A percentile compares a stretch with the other conserved stretches of the same genome.
Conservation (phyloP, 1,140 invertebrate genomes). For the Delia radicum region DNA sequence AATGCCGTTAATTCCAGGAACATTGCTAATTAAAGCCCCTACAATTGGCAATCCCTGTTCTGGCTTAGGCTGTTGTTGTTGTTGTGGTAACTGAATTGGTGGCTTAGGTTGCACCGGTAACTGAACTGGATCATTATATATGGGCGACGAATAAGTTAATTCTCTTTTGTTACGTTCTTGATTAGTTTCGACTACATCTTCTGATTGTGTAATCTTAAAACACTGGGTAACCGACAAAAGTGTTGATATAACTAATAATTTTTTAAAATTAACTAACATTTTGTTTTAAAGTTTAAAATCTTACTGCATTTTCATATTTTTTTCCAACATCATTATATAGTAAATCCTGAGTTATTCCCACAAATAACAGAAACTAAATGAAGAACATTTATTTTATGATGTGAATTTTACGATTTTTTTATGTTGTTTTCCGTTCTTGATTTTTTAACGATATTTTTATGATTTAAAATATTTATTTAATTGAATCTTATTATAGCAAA, state of each 20-base stretch:
- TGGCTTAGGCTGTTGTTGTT: neutral
- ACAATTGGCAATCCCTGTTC: neutral
- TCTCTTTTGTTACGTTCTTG: neutral
- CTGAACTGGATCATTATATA: neutral
- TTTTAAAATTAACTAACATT: neutral
- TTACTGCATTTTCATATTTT: neutral
- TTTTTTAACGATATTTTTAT: neutral
- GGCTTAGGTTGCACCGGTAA: neutral
- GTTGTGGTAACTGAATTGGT: neutral
- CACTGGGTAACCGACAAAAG: neutral
- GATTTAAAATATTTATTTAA: neutral
- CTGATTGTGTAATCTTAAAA: neutral
- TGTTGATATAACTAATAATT: neutral
- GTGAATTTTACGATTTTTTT: neutral
- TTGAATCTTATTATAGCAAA: neutral
- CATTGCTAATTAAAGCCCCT: slow-evolving; percentile 6
- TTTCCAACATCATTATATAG: neutral
- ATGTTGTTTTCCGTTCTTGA: neutral
- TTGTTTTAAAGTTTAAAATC: neutral
- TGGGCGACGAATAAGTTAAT: neutral
- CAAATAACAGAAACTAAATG: neutral
- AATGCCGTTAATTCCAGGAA: neutral
- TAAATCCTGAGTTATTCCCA: neutral
- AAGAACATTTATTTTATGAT: neutral
- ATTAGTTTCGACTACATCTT: neutral